Conservation (phyloP, 2,797 vertebrate species). For the Zenarchopterus dispar region DNA sequence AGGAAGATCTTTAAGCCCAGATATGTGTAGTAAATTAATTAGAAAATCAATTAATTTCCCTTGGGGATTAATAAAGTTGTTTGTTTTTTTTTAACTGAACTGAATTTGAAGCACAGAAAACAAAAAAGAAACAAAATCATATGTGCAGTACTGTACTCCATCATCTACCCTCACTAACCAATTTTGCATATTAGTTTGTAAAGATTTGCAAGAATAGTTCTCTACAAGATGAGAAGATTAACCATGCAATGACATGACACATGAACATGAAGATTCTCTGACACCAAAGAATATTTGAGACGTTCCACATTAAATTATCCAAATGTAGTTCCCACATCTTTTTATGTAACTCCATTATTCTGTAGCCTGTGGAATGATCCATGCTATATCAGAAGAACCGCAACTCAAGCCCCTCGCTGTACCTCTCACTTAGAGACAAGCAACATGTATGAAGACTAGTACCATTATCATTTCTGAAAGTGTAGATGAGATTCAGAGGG, state of each 20-base stretch:
- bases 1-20: too few relatives aligned
- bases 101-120: constrained; percentile 6
- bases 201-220: constrained; percentile 2
- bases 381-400: constrained; percentile 48
- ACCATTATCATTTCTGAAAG: constrained; percentile 55
- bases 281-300: constrained; percentile 42
- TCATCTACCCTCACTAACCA: constrained; percentile 1
- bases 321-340: constrained; percentile 26
- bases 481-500: constrained; percentile 39
- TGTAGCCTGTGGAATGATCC: constrained; percentile 36
- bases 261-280: constrained; percentile 26
- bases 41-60: too few relatives aligned
- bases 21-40: too few relatives aligned
- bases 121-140: constrained; percentile 11
- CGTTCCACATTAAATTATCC: constrained; percentile 37
- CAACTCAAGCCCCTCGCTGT: constrained; percentile 46
- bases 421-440: constrained; percentile 54
- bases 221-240: background rate
- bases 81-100: background rate
- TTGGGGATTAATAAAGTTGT: too few relatives aligned
- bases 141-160: background rate
- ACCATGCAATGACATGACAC: constrained; percentile 29
- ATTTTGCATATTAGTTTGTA: constrained; percentile 2
- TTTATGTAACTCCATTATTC: constrained; percentile 38
- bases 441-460: constrained; percentile 63